Base-by-base conservation (phyloP, 2,888 invertebrate genomes). In the Chymomyza caudatula region DNA sequence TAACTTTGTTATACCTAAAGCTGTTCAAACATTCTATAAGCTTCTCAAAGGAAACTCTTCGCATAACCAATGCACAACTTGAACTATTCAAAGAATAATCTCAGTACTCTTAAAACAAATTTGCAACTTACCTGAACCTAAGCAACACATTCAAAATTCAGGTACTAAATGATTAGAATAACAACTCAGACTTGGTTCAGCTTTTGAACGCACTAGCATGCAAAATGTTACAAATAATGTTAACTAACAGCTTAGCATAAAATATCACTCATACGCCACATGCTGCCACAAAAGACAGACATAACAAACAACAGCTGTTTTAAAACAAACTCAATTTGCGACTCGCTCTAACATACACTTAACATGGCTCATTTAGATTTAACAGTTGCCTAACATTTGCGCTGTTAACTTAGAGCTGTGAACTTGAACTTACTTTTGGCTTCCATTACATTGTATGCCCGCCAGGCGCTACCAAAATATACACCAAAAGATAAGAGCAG, bases 221-320 rank as follows among this genome's bases (percentile, higher is more conserved):
- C 29, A 49, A 4, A 11, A 49, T 15, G 11, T 17, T 2, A 49
- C 8, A 19, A 13, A 4, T 17, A 55, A n/a, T 55, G 54, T 55
- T 25, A 55, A 23, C 29, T 29, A 55, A 55, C 54, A 55, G 29
- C 11, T 6, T 15, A 8, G 42, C 53, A 29, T 55, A 19, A 17
- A 67, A 71, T 65, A 44, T 73, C 73, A 72, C 85, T 85, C 80
- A 79, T 56, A 64, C 56, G 76, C 44, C 69, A 15, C 63, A 52
- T 57, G 69, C 11, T 51, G 44, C 3, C 49, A n/a, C 42, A 49
- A 23, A 37, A 42, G 57, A n/a, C 59, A 17, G 19, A 19, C 55
- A 82, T 29, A 84, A 84, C 78, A 80, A 82, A 76, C 65, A 64
- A 72, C 80, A 83, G 80, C 80, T 81, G 85, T 72, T 77, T 11